Evolutionary conservation across 2,888 invertebrate species (phyloP), one percentile per base, ranked within the genome.

Genomic region (Herminia tarsipennalis): DNA sequence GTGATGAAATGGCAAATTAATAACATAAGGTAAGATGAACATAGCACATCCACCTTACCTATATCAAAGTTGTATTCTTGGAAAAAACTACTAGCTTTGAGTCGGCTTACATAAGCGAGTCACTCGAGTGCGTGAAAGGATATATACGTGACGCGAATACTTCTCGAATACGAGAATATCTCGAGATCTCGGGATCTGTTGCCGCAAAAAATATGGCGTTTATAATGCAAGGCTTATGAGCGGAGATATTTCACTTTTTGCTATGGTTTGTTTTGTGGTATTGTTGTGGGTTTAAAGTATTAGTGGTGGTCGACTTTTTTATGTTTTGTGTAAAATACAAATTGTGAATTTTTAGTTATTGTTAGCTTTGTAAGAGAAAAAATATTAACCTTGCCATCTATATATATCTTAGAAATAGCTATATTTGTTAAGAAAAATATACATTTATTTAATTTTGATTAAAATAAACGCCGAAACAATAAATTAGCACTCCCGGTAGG

Each of bases 191-290:
- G 10, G 14, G 29, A 34, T 39, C 38, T 28, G 37, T 27, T 34
- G 14, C 25, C 29, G 16, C 46, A 36, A 38, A 29, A 45, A 39
- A 44, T 33, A 33, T 30, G 13, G 22, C 34, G 30, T 34, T 38
- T 45, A 45, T 45, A 29, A 34, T 24, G 34, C 27, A 28, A 34
- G 21, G 34, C 45, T 45, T 45, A 45, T 39, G 45, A 38, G 30
- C 13, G 13, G 6, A 24, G 29, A 42, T 42, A 42, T 42, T 42
- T 35, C 35, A 35, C 29, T 42, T 42, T 36, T 42, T 36, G 29
- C 29, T 42, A 8, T 29, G 4, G 3, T 42, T 2, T 29, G 22
- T 29, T 28, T 12, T 28, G 24, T 27, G 12, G 21, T 28, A 25
- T 27, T 30, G 35, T 18, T 6, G 24, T 25, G 5, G 18, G 28